Conservation (phyloP, 1,140 invertebrate genomes). For the Eubasilissa regina region DNA sequence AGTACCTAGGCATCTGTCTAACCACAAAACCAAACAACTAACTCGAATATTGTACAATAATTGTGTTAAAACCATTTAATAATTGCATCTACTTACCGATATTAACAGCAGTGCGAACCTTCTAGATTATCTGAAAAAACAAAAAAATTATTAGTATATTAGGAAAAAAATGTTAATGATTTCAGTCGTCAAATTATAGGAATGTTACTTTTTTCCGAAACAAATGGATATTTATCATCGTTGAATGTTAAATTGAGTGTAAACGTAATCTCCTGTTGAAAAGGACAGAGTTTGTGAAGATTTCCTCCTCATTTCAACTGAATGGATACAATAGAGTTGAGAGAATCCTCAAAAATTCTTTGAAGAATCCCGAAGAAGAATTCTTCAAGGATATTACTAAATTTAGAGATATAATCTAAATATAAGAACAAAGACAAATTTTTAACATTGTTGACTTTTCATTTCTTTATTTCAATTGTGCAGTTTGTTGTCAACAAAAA, state of each 20-base stretch:
- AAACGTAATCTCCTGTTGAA: constrained; percentile 27
- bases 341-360: constrained; percentile 9
- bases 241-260: constrained; percentile 32
- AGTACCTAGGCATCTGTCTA: no score
- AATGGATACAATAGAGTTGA: neutral
- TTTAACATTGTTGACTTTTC: neutral
- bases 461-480: neutral
- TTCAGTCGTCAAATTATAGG: no score
- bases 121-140: neutral
- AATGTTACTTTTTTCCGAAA: neutral
- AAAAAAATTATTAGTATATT: neutral
- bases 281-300: constrained; percentile 12
- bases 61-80: no score
- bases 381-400: neutral
- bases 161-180: neutral
- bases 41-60: no score
- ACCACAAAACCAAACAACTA: no score
- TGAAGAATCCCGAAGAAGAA: constrained; percentile 9
- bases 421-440: neutral
- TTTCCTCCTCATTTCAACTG: constrained; percentile 11
- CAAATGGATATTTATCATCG: constrained; percentile 16
- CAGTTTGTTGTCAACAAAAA: no score
- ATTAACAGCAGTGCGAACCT: no score
- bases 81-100: no score
- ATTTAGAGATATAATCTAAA: constrained; percentile 1